A percentile compares a stretch with the other conserved stretches of the same genome.
These are phyloP conservation scores for Drosophila phalerata DNA, from an alignment of 2,888 invertebrate species.

Conservation along the genomic window DNA sequence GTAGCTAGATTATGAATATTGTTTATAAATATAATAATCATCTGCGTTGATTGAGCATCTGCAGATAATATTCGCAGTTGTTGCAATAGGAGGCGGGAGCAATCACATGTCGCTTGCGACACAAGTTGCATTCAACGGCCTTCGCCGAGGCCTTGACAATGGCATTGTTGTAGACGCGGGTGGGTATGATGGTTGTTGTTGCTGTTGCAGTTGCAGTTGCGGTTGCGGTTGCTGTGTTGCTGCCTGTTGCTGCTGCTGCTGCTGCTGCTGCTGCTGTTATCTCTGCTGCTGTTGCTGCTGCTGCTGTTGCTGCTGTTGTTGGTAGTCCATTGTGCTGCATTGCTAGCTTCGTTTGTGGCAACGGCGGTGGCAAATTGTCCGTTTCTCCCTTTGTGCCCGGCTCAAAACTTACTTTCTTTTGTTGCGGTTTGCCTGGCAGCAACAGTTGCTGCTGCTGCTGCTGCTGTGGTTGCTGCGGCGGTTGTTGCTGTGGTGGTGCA, in stretches of 20 bases:
- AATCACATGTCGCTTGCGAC: slow-evolving; percentile 93
- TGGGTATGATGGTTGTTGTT: slow-evolving; percentile 84
- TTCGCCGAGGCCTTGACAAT: slow-evolving; percentile 86
- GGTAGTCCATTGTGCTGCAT: slow-evolving; percentile 72
- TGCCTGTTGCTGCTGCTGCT: slow-evolving; percentile 42
- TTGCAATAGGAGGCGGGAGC: slow-evolving; percentile 93
- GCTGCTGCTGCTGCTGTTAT: slow-evolving; percentile 25
- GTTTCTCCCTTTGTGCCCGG: slow-evolving; percentile 89
- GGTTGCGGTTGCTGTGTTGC: slow-evolving; percentile 81
- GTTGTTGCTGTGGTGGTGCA: slow-evolving; percentile 67
- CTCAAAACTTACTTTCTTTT: slow-evolving; percentile 91
- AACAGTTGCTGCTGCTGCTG: slow-evolving; percentile 76
- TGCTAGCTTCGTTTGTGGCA: slow-evolving; percentile 51
- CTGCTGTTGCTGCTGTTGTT: slow-evolving; percentile 27
- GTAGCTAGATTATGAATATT: not conserved
- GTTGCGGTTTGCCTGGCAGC: slow-evolving; percentile 86
- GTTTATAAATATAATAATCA: slow-evolving; percentile 52
- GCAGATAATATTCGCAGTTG: slow-evolving; percentile 97
- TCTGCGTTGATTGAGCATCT: slow-evolving; percentile 86
- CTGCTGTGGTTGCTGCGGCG: slow-evolving; percentile 75
- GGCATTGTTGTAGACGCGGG: slow-evolving; percentile 86
- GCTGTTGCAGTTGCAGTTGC: slow-evolving; percentile 26
- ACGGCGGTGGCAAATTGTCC: slow-evolving; percentile 64
- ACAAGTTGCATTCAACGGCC: slow-evolving; percentile 92
- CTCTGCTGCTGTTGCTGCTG: slow-evolving; percentile 21